Evolutionary conservation across 2,888 invertebrate species (phyloP).

Genomic region (Bimastos eiseni): DNA sequence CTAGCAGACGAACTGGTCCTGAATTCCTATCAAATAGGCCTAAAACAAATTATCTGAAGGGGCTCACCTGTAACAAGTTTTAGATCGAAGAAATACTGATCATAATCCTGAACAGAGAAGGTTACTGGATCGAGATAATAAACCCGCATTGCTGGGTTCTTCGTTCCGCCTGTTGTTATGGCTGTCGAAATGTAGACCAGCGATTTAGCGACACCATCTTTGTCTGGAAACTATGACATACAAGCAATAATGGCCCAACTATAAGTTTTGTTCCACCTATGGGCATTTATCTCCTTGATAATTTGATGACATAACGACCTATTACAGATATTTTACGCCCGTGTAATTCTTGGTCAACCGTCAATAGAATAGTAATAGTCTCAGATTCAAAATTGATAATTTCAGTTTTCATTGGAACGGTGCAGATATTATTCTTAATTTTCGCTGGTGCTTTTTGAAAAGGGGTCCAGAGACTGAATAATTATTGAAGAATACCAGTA

Average conservation of each 20-base stretch:
- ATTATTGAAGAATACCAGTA: not conserved
- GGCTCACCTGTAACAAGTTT: not conserved
- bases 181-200: slow-evolving; percentile 26
- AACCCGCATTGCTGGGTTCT: slow-evolving; percentile 29
- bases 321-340: not conserved
- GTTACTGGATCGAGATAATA: slow-evolving; percentile 24
- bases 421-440: no score
- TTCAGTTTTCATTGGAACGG: not conserved
- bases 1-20: no score
- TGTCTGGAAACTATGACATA: not conserved
- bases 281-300: not conserved
- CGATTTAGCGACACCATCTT: slow-evolving; percentile 7
- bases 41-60: not conserved
- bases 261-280: no score
- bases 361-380: not conserved
- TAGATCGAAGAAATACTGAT: slow-evolving; percentile 25
- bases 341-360: not conserved
- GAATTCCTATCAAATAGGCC: no score
- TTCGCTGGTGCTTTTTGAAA: no score
- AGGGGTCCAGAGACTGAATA: no score
- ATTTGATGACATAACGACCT: not conserved
- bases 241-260: not conserved
- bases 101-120: slow-evolving; percentile 26
- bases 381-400: not conserved
- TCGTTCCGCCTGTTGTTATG: slow-evolving; percentile 28